phyloP scores from a whole-genome alignment of 1,140 invertebrate genomes.

The Aphidius ervi region DNA sequence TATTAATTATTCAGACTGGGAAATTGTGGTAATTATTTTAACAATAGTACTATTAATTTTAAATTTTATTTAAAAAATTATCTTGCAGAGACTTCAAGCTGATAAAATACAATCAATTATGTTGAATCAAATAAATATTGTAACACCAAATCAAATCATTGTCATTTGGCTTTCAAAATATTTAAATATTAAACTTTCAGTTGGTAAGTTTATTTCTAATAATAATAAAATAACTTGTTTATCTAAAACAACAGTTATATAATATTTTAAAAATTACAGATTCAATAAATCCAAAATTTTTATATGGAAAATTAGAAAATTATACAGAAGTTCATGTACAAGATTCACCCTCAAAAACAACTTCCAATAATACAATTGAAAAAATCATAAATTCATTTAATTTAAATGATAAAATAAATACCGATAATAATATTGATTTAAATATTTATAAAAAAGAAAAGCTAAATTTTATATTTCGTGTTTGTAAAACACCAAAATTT shows the following conservation, averaged over 20 bases:
- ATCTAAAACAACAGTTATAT: not conserved
- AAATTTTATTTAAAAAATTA: not conserved
- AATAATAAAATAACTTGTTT: constrained; percentile 7
- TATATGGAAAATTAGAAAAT: constrained; percentile 38
- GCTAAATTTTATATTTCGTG: constrained; percentile 1
- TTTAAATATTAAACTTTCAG: constrained; percentile 36
- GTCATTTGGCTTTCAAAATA: constrained; percentile 47
- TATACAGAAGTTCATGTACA: constrained; percentile 42
- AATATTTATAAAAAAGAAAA: not conserved
- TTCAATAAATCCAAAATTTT: constrained; percentile 33
- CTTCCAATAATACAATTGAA: not conserved
- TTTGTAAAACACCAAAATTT: not conserved
- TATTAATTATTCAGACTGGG: constrained; percentile 53
- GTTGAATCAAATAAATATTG: constrained; percentile 42
- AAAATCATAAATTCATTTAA: constrained; percentile 1
- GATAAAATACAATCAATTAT: constrained; percentile 42
- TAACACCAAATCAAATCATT: constrained; percentile 39
- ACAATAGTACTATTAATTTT: not conserved
- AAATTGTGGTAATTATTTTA: constrained; percentile 48
- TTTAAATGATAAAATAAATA: not conserved
- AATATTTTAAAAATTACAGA: constrained; percentile 26
- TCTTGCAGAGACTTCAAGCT: constrained; percentile 39
- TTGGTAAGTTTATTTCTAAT: constrained; percentile 32
- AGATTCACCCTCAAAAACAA: constrained; percentile 11
- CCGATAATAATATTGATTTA: constrained; percentile 3